phyloP scores from a whole-genome alignment of 2,888 invertebrate species.

The Deilephila porcellus region DNA sequence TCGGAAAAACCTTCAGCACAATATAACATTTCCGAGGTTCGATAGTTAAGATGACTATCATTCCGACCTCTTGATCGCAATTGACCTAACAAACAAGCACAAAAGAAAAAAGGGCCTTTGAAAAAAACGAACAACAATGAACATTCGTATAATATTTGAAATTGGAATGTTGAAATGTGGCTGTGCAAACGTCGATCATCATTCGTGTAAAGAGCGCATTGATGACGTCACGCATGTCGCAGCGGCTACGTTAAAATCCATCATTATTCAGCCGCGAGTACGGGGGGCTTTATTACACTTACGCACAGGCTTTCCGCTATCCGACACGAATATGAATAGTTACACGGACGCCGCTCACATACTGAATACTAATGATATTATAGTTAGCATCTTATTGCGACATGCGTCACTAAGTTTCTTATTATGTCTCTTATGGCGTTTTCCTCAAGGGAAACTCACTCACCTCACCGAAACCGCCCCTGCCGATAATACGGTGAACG shows the following conservation, averaged over 20 bases:
- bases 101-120: not conserved
- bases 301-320: slow-evolving; percentile 53
- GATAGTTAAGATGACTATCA: not conserved
- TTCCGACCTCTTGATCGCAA: not conserved
- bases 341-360: slow-evolving; percentile 45
- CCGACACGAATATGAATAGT: slow-evolving; percentile 58
- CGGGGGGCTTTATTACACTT: slow-evolving; percentile 53
- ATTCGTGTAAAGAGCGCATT: not conserved
- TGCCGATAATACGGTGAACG: slow-evolving; percentile 99
- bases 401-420: slow-evolving; percentile 41
- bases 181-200: slow-evolving; percentile 7
- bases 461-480: slow-evolving; percentile 98
- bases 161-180: slow-evolving; percentile 1
- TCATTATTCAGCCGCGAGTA: slow-evolving; percentile 51
- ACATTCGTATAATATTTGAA: not conserved
- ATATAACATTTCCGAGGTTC: not conserved
- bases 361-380: slow-evolving; percentile 51
- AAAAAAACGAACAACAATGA: not conserved
- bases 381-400: slow-evolving; percentile 43
- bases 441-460: slow-evolving; percentile 49
- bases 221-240: slow-evolving; percentile 9
- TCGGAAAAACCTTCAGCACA: not conserved
- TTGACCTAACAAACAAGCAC: not conserved
- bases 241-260: slow-evolving; percentile 40
- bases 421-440: slow-evolving; percentile 31